phyloP scores from a whole-genome alignment of 2,888 invertebrate species.

The Eucriotettix oculatus region DNA sequence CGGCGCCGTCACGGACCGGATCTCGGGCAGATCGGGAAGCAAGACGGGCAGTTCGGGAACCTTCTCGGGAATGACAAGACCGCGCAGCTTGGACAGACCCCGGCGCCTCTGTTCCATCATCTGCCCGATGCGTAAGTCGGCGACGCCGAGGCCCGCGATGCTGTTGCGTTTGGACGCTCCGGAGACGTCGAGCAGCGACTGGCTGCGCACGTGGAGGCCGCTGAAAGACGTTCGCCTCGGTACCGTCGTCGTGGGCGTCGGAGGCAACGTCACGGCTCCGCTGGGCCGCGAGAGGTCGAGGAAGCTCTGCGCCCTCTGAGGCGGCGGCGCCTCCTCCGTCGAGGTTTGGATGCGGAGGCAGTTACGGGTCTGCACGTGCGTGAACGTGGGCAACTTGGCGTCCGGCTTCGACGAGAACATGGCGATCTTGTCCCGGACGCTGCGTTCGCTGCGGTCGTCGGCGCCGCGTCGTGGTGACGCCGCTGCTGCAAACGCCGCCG shows the following conservation, averaged over 20 bases:
- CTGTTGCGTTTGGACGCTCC: constrained; percentile 3
- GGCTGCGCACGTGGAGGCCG: constrained; percentile 29
- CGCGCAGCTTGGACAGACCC: constrained; percentile 68
- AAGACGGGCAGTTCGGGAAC: constrained; percentile 27
- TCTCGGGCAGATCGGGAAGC: constrained; percentile 55
- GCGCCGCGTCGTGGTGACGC: constrained; percentile 29
- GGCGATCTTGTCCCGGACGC: constrained; percentile 72
- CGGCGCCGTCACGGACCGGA: constrained; percentile 29
- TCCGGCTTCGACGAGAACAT: constrained; percentile 45
- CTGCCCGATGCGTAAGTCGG: constrained; percentile 41
- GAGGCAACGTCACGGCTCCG: not conserved
- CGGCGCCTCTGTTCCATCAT: constrained; percentile 66
- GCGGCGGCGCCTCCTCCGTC: too few relatives aligned
- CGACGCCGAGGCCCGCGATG: constrained; percentile 15
- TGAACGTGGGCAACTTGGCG: not conserved
- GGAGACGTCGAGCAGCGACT: constrained; percentile 30
- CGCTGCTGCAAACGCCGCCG: constrained; percentile 17
- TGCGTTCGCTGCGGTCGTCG: constrained; percentile 63
- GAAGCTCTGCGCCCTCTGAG: not conserved
- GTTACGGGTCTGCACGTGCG: too few relatives aligned
- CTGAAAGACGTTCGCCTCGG: not conserved
- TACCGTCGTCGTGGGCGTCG: not conserved
- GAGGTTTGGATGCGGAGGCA: too few relatives aligned
- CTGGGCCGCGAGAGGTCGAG: not conserved
- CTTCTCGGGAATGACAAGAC: constrained; percentile 73